Evolutionary conservation across 2,113 vertebrate species (phyloP).

Genomic region (Passer montanus): DNA sequence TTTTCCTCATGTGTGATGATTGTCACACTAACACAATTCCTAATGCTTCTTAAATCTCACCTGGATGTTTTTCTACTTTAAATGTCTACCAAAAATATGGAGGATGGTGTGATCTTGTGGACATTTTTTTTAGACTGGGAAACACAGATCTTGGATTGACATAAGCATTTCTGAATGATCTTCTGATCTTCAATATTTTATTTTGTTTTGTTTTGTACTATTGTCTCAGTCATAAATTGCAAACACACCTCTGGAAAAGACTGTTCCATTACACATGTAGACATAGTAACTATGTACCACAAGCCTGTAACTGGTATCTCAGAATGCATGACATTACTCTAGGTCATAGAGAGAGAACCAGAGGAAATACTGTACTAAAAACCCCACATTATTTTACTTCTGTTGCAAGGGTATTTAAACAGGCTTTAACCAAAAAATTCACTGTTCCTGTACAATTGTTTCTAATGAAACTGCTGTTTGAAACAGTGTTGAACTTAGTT

Average conservation of each 20-base stretch:
- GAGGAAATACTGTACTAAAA: neutral
- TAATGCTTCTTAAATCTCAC: neutral
- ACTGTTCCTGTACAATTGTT: neutral
- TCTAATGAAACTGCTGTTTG: neutral
- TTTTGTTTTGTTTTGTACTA: neutral
- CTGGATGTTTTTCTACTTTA: neutral
- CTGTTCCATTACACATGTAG: neutral
- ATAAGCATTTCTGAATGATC: neutral
- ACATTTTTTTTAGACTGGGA: neutral
- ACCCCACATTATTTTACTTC: accelerated
- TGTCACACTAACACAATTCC: neutral
- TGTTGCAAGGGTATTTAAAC: neutral
- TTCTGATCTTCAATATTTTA: neutral
- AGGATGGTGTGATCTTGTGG: neutral
- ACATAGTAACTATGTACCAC: neutral
- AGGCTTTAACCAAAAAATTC: neutral
- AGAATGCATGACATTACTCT: neutral
- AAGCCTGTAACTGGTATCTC: neutral
- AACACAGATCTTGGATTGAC: neutral
- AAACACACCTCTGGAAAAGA: neutral
- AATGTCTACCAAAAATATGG: neutral
- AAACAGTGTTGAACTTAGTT: neutral
- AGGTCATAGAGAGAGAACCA: neutral
- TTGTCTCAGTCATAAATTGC: neutral
- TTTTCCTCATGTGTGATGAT: neutral